phyloP scores from a whole-genome alignment of 1,140 invertebrate genomes.

The Epicauta chinensis region DNA sequence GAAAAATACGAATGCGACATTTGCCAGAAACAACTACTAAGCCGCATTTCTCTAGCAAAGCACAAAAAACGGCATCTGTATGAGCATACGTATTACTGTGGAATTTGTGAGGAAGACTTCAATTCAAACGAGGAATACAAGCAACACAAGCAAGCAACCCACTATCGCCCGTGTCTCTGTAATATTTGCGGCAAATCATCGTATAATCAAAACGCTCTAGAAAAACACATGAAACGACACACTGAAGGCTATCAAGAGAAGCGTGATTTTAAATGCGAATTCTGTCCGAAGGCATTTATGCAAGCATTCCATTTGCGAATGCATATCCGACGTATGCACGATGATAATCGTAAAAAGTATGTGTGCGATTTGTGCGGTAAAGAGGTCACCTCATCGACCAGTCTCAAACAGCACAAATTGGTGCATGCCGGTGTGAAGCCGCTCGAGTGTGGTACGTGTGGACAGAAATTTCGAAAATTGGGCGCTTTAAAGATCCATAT shows the following conservation, averaged over 20 bases:
- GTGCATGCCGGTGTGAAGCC: constrained; percentile 18
- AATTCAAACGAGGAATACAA: constrained; percentile 33
- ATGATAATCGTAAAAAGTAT: constrained; percentile 3
- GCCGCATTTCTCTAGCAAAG: too few species aligned
- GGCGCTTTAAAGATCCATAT: constrained; percentile 68
- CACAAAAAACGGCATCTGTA: too few species aligned
- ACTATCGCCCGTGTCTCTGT: constrained; percentile 22
- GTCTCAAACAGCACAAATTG: constrained; percentile 19
- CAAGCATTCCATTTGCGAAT: constrained; percentile 6
- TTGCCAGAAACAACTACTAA: too few species aligned
- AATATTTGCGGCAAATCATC: constrained; percentile 30
- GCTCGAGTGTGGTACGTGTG: constrained; percentile 26
- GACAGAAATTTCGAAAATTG: constrained; percentile 51
- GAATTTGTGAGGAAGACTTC: constrained; percentile 32
- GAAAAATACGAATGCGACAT: too few species aligned
- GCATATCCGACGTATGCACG: constrained; percentile 16
- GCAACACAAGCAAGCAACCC: constrained; percentile 31
- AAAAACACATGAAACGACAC: constrained; percentile 29
- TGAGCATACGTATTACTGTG: constrained; percentile 17
- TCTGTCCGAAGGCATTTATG: constrained; percentile 18
- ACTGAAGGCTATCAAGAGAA: constrained; percentile 26
- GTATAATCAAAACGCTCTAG: constrained; percentile 30
- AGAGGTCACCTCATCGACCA: constrained; percentile 12
- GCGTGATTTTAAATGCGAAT: constrained; percentile 39
- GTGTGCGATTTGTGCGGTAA: constrained; percentile 33